Evolutionary conservation across 23 tunicate genomes (phyloP).

Genomic region (Botrylloides violaceus): DNA sequence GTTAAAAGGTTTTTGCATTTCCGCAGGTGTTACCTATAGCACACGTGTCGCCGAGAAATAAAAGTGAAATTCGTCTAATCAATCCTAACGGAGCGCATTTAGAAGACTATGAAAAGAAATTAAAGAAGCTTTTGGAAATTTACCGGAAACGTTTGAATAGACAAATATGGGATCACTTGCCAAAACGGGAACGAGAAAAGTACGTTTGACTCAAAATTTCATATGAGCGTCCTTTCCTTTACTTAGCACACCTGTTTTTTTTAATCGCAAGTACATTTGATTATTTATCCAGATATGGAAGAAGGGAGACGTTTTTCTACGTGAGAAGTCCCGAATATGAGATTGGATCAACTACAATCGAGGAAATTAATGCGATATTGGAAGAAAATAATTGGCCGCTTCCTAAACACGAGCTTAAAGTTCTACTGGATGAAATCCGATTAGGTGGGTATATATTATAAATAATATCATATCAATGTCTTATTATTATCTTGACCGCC

Average conservation of each 20-base stretch:
- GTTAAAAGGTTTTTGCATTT: neutral
- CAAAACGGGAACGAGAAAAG: slow-evolving; percentile 56
- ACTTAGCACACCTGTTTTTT: no score
- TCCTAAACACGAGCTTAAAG: slow-evolving; percentile 39
- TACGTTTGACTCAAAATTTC: no score
- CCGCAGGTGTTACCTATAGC: slow-evolving; percentile 81
- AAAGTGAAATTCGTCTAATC: slow-evolving; percentile 48
- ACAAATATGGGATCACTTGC: slow-evolving; percentile 51
- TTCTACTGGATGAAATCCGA: slow-evolving; percentile 63
- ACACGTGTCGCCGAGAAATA: slow-evolving; percentile 71
- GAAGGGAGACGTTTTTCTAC: slow-evolving; percentile 5
- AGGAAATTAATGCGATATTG: slow-evolving; percentile 17
- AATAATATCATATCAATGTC: no score
- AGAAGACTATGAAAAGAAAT: slow-evolving; percentile 37
- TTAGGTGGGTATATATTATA: slow-evolving; percentile 45
- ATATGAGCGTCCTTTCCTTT: no score
- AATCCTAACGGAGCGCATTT: slow-evolving; percentile 88
- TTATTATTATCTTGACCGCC: no score
- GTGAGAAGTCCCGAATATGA: slow-evolving; percentile 13
- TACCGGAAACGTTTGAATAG: slow-evolving; percentile 47
- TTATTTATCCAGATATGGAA: slow-evolving; percentile 1
- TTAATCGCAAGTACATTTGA: neutral
- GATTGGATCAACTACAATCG: neutral
- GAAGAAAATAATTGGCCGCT: slow-evolving; percentile 67
- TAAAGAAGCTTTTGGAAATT: slow-evolving; percentile 29